Conservation (phyloP, 2,113 vertebrate species). For the Aix galericulata region DNA sequence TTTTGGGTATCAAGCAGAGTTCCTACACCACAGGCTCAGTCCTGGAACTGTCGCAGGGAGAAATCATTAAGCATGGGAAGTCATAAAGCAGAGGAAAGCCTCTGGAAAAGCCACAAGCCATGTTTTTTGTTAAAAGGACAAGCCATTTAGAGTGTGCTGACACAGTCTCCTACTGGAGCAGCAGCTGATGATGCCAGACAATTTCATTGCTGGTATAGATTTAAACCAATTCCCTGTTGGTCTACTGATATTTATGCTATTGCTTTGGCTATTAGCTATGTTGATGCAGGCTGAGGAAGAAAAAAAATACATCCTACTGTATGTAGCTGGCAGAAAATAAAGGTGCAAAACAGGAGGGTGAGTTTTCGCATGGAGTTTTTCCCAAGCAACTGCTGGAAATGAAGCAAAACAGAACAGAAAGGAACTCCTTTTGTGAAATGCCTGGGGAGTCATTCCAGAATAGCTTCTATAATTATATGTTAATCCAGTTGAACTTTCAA, state of each 20-base stretch:
- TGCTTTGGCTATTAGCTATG: background rate
- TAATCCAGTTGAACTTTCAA: conserved; percentile 7
- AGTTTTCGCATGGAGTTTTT: background rate
- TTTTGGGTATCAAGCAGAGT: background rate
- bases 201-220: background rate
- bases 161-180: background rate
- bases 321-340: background rate
- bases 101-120: conserved; percentile 9
- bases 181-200: background rate
- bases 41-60: background rate
- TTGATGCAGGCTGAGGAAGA: background rate
- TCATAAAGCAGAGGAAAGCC: background rate
- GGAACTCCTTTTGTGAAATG: background rate
- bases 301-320: background rate
- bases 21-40: background rate
- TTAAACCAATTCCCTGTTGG: conserved; percentile 14
- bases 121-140: background rate
- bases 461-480: background rate
- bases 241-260: conserved; percentile 22
- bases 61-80: background rate
- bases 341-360: background rate
- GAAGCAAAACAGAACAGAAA: background rate
- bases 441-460: background rate
- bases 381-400: background rate
- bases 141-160: background rate